Percentiles rank a stretch among this genome's conserved stretches.
These are phyloP conservation scores for Aculops lycopersici DNA, from an alignment of 1,140 invertebrate genomes.

Conservation along the genomic window DNA sequence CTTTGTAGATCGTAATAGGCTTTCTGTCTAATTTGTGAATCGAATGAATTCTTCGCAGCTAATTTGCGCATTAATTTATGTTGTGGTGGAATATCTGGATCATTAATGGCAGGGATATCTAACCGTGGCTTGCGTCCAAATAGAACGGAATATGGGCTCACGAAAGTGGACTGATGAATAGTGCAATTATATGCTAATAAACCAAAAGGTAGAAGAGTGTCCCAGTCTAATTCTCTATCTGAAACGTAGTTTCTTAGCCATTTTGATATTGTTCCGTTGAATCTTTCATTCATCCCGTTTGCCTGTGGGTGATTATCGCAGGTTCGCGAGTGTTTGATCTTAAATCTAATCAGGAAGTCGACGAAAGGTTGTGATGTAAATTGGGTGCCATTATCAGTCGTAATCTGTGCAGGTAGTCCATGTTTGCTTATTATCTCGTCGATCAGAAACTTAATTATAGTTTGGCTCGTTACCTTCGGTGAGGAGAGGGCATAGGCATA, in stretches of 20 bases:
- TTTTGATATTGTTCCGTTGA: slow-evolving; percentile 10
- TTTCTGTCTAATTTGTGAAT: background rate
- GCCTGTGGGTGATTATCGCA: slow-evolving; percentile 12
- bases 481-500: slow-evolving; percentile 8
- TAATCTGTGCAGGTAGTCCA: slow-evolving; percentile 14
- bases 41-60: background rate
- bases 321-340: slow-evolving; percentile 10
- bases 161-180: background rate
- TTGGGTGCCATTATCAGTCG: slow-evolving; percentile 16
- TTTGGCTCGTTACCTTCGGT: slow-evolving; percentile 12
- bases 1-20: background rate
- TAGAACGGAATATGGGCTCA: background rate
- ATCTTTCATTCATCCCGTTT: slow-evolving; percentile 13
- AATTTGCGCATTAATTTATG: background rate
- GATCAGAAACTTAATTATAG: slow-evolving; percentile 12
- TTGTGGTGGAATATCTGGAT: background rate
- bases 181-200: background rate
- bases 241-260: background rate
- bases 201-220: background rate
- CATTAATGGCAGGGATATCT: background rate
- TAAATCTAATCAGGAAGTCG: slow-evolving; percentile 4
- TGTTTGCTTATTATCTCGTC: slow-evolving; percentile 14
- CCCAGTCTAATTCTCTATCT: background rate
- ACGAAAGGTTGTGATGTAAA: slow-evolving; percentile 13
- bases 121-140: background rate